Evolutionary conservation across 2,797 vertebrate species (phyloP).

Genomic region (Heliangelus exortis): DNA sequence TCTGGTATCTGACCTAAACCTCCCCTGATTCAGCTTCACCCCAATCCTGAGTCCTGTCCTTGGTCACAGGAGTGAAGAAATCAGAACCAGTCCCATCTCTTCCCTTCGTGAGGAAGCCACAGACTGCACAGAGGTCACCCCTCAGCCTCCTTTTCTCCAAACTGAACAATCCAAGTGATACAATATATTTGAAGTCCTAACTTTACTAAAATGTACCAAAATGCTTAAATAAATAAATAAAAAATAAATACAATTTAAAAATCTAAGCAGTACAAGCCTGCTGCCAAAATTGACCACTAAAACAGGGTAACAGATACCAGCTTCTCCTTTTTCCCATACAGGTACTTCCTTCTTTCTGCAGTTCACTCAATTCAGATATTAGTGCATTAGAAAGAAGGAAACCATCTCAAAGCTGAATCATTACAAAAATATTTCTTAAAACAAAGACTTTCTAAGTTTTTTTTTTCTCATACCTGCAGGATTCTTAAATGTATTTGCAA

Average conservation of each 20-base stretch:
- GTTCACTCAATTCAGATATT: neutral
- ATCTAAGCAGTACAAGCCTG: neutral
- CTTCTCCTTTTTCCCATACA: conserved; percentile 9
- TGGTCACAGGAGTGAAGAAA: no score
- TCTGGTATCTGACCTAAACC: no score
- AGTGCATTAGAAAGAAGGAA: neutral
- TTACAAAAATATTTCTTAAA: conserved; percentile 1
- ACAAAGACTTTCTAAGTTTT: neutral
- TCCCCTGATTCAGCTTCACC: no score
- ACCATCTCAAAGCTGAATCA: neutral
- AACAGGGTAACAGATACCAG: neutral
- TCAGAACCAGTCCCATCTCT: no score
- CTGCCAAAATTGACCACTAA: neutral
- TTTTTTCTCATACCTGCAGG: conserved; percentile 19
- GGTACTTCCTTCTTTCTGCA: neutral
- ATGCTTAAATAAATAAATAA: neutral
- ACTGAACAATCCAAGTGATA: neutral
- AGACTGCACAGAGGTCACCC: no score
- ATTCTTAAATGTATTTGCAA: neutral
- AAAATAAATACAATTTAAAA: neutral
- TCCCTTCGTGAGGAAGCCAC: no score
- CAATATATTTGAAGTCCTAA: neutral
- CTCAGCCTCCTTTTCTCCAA: no score
- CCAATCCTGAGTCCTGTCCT: no score
- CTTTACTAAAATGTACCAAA: neutral